Conservation (phyloP, 2,797 vertebrate genomes). For the Typhlichthys subterraneus region DNA sequence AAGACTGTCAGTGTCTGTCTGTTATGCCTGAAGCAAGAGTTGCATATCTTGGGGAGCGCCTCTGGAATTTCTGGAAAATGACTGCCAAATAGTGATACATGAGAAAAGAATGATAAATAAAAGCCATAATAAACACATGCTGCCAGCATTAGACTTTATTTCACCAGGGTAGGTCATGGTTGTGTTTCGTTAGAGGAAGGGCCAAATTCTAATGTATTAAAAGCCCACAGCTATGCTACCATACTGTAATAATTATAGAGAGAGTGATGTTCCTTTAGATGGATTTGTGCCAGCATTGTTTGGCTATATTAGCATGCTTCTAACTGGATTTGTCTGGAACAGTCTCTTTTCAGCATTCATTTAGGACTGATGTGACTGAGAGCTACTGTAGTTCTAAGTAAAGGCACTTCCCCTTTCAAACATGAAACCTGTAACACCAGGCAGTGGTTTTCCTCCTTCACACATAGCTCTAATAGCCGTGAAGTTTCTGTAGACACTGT, state of each 20-base stretch:
- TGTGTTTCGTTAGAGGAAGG: constrained; percentile 27
- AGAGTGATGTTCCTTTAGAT: constrained; percentile 35
- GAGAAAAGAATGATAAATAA: constrained; percentile 44
- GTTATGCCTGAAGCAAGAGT: constrained; percentile 52
- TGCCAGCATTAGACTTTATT: constrained; percentile 18
- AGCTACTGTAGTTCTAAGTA: constrained; percentile 4
- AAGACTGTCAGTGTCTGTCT: constrained; percentile 58
- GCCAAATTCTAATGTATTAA: constrained; percentile 45
- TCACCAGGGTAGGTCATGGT: constrained; percentile 11
- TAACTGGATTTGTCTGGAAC: constrained; percentile 11
- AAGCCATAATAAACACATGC: constrained; percentile 17
- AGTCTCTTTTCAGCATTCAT: constrained; percentile 3
- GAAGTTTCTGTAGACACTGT: too few species aligned
- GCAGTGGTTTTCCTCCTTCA: too few species aligned
- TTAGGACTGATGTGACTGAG: constrained; percentile 4
- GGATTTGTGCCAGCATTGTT: constrained; percentile 33
- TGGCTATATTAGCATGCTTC: constrained; percentile 18
- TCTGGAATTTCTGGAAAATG: constrained; percentile 40
- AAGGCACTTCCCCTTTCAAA: constrained; percentile 16
- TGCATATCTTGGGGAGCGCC: constrained; percentile 50
- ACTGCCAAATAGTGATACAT: constrained; percentile 50
- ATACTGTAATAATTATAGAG: constrained; percentile 17
- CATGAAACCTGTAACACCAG: not conserved
- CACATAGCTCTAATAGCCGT: too few species aligned
- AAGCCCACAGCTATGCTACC: constrained; percentile 38